Percentiles rank a stretch among this genome's conserved stretches.
Evolutionary conservation across 1,140 invertebrate genomes (phyloP).

Genomic region (Matsumurasca onukii): DNA sequence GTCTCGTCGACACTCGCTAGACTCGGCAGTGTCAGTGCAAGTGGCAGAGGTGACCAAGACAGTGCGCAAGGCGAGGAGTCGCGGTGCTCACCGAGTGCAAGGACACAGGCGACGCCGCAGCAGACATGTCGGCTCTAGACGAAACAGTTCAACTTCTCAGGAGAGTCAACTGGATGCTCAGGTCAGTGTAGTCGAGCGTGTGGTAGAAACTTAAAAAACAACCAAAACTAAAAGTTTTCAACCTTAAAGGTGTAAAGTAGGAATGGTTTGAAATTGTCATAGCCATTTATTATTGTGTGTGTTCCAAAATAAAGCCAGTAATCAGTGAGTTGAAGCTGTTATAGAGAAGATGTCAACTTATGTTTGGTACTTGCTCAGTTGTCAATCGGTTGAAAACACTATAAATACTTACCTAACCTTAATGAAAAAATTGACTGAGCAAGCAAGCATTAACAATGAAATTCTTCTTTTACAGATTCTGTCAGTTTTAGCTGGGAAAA

Average conservation of each 20-base stretch:
- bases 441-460: too few species aligned
- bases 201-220: too few species aligned
- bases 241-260: too few species aligned
- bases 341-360: too few species aligned
- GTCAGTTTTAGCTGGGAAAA: constrained; percentile 39
- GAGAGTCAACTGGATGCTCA: constrained; percentile 70
- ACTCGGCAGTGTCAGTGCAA: constrained; percentile 81
- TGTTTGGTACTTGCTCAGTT: too few species aligned
- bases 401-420: too few species aligned
- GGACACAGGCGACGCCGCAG: constrained; percentile 44
- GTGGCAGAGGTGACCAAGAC: constrained; percentile 78
- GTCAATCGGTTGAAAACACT: too few species aligned
- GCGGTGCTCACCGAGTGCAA: constrained; percentile 38
- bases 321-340: too few species aligned
- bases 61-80: constrained; percentile 46
- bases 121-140: constrained; percentile 52
- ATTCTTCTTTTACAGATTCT: constrained; percentile 44
- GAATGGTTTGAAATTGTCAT: not conserved
- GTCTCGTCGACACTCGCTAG: constrained; percentile 77
- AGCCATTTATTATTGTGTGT: not conserved
- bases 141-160: constrained; percentile 75
- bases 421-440: too few species aligned
- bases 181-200: constrained; percentile 49
- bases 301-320: constrained; percentile 50
- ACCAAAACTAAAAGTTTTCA: too few species aligned